Conservation (phyloP, 2,797 vertebrate species). For the Rhyacichthys aspro region DNA sequence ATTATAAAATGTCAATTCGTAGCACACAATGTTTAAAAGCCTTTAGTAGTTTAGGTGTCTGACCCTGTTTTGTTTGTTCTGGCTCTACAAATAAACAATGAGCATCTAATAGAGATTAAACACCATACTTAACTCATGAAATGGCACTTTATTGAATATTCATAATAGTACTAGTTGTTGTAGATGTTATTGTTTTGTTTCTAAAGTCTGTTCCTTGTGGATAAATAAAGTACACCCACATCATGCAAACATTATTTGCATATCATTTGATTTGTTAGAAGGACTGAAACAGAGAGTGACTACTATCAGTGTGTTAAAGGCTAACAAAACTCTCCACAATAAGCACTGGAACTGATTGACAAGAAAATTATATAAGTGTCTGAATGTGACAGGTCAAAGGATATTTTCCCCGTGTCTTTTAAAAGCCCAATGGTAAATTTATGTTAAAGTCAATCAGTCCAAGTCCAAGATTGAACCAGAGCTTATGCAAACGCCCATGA, state of each 20-base stretch:
- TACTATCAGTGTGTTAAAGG: slow-evolving; percentile 37
- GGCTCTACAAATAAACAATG: too few species aligned
- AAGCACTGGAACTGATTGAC: slow-evolving; percentile 75
- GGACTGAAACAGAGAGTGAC: slow-evolving; percentile 2
- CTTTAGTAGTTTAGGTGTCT: too few species aligned
- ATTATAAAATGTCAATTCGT: too few species aligned
- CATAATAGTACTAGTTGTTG: too few species aligned
- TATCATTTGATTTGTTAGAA: slow-evolving; percentile 17
- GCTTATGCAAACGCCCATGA: slow-evolving; percentile 32
- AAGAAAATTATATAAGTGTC: slow-evolving; percentile 10
- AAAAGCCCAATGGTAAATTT: not conserved
- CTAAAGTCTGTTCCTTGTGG: too few species aligned
- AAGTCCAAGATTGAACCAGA: slow-evolving; percentile 71
- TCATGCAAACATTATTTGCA: slow-evolving; percentile 6
- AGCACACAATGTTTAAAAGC: too few species aligned
- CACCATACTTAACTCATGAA: too few species aligned
- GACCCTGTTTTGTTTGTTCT: too few species aligned
- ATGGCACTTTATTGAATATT: too few species aligned
- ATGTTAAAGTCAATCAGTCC: slow-evolving; percentile 69
- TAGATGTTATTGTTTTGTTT: too few species aligned
- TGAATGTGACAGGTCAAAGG: not conserved
- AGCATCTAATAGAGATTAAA: too few species aligned
- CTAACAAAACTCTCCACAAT: slow-evolving; percentile 65
- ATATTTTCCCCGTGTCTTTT: not conserved
- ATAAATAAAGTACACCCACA: not conserved